Conservation (phyloP, 2,888 invertebrate genomes). For the Amphipyra berbera region DNA sequence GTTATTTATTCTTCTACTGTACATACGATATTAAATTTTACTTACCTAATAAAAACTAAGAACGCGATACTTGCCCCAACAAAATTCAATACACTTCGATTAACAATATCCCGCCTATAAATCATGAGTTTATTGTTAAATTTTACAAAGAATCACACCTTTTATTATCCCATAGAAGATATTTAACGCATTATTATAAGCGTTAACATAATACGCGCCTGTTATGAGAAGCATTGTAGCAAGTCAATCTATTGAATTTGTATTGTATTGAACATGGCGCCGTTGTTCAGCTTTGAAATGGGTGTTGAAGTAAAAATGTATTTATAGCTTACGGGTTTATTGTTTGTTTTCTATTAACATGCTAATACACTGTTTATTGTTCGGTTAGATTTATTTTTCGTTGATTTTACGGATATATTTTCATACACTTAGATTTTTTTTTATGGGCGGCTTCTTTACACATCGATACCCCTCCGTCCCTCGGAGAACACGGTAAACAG, state of each 20-base stretch:
- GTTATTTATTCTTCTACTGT: too few species aligned
- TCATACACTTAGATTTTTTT: too few species aligned
- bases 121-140: constrained; percentile 46
- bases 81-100: constrained; percentile 29
- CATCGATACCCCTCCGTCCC: too few species aligned
- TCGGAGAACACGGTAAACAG: too few species aligned
- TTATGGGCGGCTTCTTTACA: too few species aligned
- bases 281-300: constrained; percentile 29
- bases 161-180: constrained; percentile 24
- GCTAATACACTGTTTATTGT: constrained; percentile 27
- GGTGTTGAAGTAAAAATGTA: constrained; percentile 9
- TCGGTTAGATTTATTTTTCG: neutral
- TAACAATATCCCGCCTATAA: constrained; percentile 46
- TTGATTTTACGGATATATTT: too few species aligned
- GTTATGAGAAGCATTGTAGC: constrained; percentile 17
- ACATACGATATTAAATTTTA: too few species aligned
- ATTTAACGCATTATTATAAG: constrained; percentile 38
- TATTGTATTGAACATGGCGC: constrained; percentile 7
- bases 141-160: constrained; percentile 50
- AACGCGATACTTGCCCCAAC: neutral
- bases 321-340: neutral
- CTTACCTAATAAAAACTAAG: too few species aligned
- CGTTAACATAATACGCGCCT: constrained; percentile 23
- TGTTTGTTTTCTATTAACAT: constrained; percentile 20
- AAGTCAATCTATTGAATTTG: constrained; percentile 49